These are phyloP conservation scores for Acrobasis consociella DNA, from an alignment of 2,888 invertebrate species.

Conservation along the genomic window DNA sequence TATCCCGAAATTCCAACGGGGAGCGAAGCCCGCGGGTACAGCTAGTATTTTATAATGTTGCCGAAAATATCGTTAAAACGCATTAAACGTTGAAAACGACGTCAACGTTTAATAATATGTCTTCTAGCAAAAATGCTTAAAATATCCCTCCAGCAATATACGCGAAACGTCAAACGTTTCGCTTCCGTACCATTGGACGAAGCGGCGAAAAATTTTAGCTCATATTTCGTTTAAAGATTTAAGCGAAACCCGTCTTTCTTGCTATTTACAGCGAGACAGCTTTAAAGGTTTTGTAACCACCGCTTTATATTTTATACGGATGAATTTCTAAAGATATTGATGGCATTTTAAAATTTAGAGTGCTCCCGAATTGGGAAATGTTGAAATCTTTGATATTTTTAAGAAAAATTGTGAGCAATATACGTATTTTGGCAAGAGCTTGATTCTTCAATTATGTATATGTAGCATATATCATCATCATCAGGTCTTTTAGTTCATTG, in stretches of 20 bases:
- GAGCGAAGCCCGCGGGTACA: neutral
- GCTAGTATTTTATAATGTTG: neutral
- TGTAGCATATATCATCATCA: no score
- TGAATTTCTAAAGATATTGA: conserved; percentile 11
- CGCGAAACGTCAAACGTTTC: conserved; percentile 32
- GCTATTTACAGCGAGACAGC: conserved; percentile 17
- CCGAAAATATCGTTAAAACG: neutral
- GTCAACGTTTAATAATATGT: conserved; percentile 28
- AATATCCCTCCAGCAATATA: conserved; percentile 31
- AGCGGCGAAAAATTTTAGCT: conserved; percentile 32
- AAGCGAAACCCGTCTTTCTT: conserved; percentile 32
- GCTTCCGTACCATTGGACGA: conserved; percentile 31
- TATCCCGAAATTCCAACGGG: no score
- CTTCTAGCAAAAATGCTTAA: conserved; percentile 21
- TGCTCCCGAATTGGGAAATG: conserved; percentile 2
- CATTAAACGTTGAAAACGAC: conserved; percentile 9
- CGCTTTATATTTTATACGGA: conserved; percentile 12
- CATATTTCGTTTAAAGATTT: conserved; percentile 36
- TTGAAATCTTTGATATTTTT: neutral
- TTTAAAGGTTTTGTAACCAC: conserved; percentile 18
- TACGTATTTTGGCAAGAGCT: no score
- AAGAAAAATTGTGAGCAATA: neutral
- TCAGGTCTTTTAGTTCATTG: no score
- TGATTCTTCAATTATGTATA: no score
- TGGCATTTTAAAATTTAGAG: conserved; percentile 4